phyloP scores from a whole-genome alignment of 2,888 invertebrate species.

The Acrobeloides nanus region DNA sequence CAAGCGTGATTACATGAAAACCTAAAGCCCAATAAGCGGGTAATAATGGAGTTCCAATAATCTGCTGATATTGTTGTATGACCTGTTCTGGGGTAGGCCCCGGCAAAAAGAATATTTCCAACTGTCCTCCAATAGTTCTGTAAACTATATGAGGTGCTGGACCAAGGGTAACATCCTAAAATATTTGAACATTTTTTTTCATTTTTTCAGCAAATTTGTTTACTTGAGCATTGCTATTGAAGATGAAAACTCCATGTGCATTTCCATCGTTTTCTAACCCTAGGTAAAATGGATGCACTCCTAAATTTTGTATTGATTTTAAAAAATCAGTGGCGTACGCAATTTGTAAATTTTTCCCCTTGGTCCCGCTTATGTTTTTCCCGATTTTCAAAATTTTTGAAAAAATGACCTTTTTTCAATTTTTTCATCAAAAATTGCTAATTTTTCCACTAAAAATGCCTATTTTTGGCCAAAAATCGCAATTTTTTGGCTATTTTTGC shows the following conservation, averaged over 20 bases:
- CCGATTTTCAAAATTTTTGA: constrained; percentile 37
- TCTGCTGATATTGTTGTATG: constrained; percentile 44
- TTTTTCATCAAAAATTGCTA: constrained; percentile 30
- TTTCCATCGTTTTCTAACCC: constrained; percentile 43
- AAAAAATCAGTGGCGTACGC: too few species aligned
- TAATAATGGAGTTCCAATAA: constrained; percentile 42
- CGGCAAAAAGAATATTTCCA: constrained; percentile 55
- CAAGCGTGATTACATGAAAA: constrained; percentile 48
- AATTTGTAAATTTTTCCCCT: not conserved
- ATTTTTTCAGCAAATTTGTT: too few species aligned
- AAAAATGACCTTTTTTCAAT: too few species aligned
- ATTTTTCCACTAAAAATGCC: too few species aligned
- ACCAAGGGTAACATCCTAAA: too few species aligned
- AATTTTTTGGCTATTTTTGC: too few species aligned
- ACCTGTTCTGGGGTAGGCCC: constrained; percentile 54
- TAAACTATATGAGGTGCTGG: constrained; percentile 63
- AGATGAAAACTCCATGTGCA: constrained; percentile 47
- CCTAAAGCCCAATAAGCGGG: constrained; percentile 54
- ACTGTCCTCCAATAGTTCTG: constrained; percentile 58
- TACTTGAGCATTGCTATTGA: constrained; percentile 47
- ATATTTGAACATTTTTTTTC: too few species aligned
- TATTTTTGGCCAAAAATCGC: too few species aligned
- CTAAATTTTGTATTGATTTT: too few species aligned
- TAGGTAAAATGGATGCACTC: constrained; percentile 50
- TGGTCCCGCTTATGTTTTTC: not conserved